These are phyloP conservation scores for Psephotus haematonotus DNA, from an alignment of 2,113 vertebrate species.

Conservation along the genomic window DNA sequence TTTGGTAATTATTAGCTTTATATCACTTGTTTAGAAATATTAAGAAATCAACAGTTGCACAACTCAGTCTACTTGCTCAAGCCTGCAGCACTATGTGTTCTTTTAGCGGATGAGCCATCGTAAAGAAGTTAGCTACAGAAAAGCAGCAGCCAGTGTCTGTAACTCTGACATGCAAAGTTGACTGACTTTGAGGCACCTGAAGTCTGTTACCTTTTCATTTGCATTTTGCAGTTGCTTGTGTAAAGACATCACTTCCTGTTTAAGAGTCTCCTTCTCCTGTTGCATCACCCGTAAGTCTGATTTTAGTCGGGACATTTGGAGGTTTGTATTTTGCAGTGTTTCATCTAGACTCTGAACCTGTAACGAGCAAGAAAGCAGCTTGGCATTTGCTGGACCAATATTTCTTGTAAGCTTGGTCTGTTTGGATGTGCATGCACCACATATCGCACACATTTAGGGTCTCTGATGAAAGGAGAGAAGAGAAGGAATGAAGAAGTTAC, in stretches of 20 bases:
- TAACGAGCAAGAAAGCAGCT: background rate
- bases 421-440: accelerated
- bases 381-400: background rate
- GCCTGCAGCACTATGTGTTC: background rate
- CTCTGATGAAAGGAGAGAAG: background rate
- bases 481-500: background rate
- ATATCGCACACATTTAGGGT: accelerated
- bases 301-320: slow-evolving; percentile 79
- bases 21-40: background rate
- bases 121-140: background rate
- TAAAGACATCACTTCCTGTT: slow-evolving; percentile 82
- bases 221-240: slow-evolving; percentile 82
- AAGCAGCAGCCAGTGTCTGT: background rate
- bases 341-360: slow-evolving; percentile 84
- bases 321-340: slow-evolving; percentile 76
- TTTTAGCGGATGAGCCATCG: background rate
- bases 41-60: background rate
- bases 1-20: background rate
- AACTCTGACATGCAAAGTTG: background rate
- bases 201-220: slow-evolving; percentile 78
- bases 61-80: background rate
- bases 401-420: background rate
- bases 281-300: slow-evolving; percentile 78
- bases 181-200: background rate
- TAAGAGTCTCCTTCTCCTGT: slow-evolving; percentile 86